Evolutionary conservation across 2,113 vertebrate species (phyloP).

Genomic region (Paracanthobrama guichenoti): DNA sequence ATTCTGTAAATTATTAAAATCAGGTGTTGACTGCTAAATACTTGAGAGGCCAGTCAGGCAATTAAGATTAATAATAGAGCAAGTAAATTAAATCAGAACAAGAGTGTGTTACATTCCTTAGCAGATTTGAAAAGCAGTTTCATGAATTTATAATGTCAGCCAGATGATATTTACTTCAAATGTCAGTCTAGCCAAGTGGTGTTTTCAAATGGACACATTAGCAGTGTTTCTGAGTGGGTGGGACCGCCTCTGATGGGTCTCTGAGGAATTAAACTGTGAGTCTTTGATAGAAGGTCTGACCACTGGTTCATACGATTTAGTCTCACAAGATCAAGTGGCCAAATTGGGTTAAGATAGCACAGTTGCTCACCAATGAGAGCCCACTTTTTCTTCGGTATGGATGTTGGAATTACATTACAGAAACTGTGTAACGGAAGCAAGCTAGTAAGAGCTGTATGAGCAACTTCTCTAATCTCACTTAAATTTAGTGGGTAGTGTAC

Average conservation of each 20-base stretch:
- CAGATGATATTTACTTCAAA: constrained; percentile 39
- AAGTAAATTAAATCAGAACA: constrained; percentile 21
- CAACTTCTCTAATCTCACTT: too few relatives aligned
- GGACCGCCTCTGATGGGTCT: neutral
- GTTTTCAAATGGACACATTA: constrained; percentile 21
- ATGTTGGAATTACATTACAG: neutral
- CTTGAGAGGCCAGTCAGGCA: constrained; percentile 22
- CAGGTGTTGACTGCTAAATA: constrained; percentile 18
- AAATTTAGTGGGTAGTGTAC: too few relatives aligned
- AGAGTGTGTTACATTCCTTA: neutral
- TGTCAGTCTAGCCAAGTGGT: constrained; percentile 15
- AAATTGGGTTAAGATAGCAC: constrained; percentile 4
- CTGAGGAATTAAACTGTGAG: neutral
- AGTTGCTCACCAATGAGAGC: neutral
- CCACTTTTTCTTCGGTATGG: neutral
- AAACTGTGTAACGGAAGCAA: neutral
- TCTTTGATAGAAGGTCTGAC: constrained; percentile 1
- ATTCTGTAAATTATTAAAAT: constrained; percentile 20
- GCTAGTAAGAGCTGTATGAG: too few relatives aligned
- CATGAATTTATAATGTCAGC: constrained; percentile 32
- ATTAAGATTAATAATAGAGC: constrained; percentile 41
- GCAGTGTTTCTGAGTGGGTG: constrained; percentile 6
- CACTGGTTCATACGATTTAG: neutral
- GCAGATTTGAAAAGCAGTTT: constrained; percentile 13
- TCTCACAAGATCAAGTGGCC: neutral